Base-by-base conservation (phyloP, 1,140 invertebrate species). In the Drosophila lacteicornis region DNA sequence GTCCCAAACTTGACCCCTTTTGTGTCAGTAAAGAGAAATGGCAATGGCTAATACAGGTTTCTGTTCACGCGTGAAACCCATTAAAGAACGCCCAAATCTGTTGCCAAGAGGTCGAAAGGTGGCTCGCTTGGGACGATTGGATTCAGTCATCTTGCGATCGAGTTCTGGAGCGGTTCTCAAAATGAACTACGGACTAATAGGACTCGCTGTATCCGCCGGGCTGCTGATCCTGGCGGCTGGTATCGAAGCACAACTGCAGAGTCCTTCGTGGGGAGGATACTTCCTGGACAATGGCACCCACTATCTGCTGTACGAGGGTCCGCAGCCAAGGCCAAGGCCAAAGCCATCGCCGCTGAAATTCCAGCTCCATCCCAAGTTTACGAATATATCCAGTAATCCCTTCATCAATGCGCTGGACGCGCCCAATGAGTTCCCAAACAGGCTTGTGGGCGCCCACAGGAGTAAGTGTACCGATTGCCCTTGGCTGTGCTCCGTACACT, bases 401-500 rank as follows among this genome's bases (percentile, higher is more conserved):
- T 50, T 51, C 8, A 61, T 83, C 7, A 83, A 75, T n/a, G 51
- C 47, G 0, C 46, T 82, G 4, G 53, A 51, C 22, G 3, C 30
- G 5, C 17, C 25, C 22, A 68, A 83, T 1, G 7, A 33, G 0
- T 46, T 77, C 1, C 80, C 70, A 12, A 87, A 43, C 8, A 70
- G 83, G 17, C 80, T 87, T 50, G 65, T 87, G 0, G 51, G 55
- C 13, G 83, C 84, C 25, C 15, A 55, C 6, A 47, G 47, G 19
- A 19, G 9, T 6, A 71, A 78, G 2, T 83, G 80, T 22, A 8
- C 8, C 1, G 25, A 70, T 0, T 77, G 68, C 2, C 80, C 80
- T 6, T 87, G 55, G 2, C 84, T 83, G 53, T 68, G 50, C 4
- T 85, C 83, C 1, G 3, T 87, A 4, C 70, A 56, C 53, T 61